Evolutionary conservation across 2,888 invertebrate genomes (phyloP), one percentile per base, ranked within the genome.

Genomic region (Drosophila fulvimacula): DNA sequence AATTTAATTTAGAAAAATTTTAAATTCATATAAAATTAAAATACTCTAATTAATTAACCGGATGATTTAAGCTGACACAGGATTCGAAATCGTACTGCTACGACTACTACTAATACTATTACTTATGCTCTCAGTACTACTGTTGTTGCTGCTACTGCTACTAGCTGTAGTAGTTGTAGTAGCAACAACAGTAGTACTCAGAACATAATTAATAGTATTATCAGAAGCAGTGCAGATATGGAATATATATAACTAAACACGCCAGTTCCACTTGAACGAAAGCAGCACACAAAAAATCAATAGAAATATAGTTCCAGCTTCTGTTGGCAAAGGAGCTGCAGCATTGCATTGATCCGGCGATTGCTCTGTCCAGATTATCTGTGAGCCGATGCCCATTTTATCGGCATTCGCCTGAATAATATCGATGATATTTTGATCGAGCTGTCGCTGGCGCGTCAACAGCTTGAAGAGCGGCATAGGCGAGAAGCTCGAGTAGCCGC

Each of bases 381-480:
- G 56, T 2, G 64, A 17, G 3, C 34, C 61, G 3, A 82, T 38
- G 6, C 68, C 64, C 4, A 46, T 41, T 0, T 39, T 2, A 11
- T 65, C 34, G n/a, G 78, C 70, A 6, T 53, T 1, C 0, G 9
- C 1, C 17, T 81, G 24, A 2, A 80, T 17, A 9, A 32, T 0
- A 0, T 53, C 7, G 0, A 62, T 51, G 0, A 42, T 21, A 13
- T 9, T 10, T 11, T 5, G 65, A 32, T 21, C 32, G 0, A 52
- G 2, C 24, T 46, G 19, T 7, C 58, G 75, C 5, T 57, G n/a
- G 1, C 81, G 69, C 0, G 81, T 69, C 24, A 88, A 56, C 2
- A 83, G 46, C 57, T 83, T 83, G 6, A 83, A 67, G 13, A 87
- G 63, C 5, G 78, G 76, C 19, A 85, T 39, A 0, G 81, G 79